These are phyloP conservation scores for Brenthis hecate DNA, from an alignment of 2,888 invertebrate genomes.

Conservation along the genomic window DNA sequence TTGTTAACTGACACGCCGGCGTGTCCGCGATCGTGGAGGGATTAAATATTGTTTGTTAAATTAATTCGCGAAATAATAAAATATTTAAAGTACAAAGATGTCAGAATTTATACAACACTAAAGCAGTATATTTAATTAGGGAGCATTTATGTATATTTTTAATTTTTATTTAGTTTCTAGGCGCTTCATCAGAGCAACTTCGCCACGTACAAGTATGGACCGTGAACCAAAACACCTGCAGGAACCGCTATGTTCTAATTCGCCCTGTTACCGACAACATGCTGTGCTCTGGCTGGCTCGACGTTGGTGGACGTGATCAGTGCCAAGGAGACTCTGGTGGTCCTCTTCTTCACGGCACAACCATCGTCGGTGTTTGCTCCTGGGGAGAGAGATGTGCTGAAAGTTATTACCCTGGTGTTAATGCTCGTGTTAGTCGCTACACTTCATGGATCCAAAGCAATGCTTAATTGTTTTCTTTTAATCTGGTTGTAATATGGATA, in stretches of 20 bases:
- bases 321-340: constrained; percentile 65
- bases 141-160: not conserved
- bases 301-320: constrained; percentile 63
- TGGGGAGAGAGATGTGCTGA: constrained; percentile 52
- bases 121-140: not conserved
- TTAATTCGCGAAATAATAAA: too few relatives aligned
- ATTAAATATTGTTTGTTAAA: too few relatives aligned
- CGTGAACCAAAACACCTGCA: constrained; percentile 49
- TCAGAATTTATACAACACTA: too few relatives aligned
- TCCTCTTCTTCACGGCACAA: constrained; percentile 57
- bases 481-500: too few relatives aligned
- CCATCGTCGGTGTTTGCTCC: constrained; percentile 48
- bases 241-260: constrained; percentile 44
- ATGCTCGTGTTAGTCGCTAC: constrained; percentile 53
- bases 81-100: too few relatives aligned
- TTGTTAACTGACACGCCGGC: too few relatives aligned
- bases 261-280: constrained; percentile 53
- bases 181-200: constrained; percentile 26
- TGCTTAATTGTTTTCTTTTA: constrained; percentile 40
- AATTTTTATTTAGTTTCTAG: constrained; percentile 21
- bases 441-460: constrained; percentile 55
- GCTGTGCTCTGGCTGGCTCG: constrained; percentile 61
- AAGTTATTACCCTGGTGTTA: constrained; percentile 49
- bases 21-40: too few relatives aligned
- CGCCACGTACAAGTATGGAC: constrained; percentile 54